Conservation (phyloP, 30 jellyfish, hydroid and myxozoan species). For the Calvadosia cruxmelitensis region DNA sequence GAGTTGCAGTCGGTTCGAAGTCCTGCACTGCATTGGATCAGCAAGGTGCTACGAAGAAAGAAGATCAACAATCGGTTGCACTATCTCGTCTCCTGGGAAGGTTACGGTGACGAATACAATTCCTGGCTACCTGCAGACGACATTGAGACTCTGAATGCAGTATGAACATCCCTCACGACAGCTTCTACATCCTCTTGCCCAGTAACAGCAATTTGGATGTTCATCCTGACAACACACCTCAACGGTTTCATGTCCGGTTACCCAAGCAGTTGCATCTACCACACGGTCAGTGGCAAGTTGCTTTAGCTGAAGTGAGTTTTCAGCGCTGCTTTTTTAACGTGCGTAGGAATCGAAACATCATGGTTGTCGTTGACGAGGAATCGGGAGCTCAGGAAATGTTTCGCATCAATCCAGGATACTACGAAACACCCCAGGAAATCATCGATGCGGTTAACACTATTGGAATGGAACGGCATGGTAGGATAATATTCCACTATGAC, state of each 20-base stretch:
- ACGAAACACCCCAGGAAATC: not conserved
- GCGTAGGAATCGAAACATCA: not conserved
- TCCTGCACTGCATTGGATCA: not conserved
- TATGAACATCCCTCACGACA: not conserved
- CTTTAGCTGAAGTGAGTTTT: not conserved
- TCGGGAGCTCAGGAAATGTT: too few species aligned
- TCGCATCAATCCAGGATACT: not conserved
- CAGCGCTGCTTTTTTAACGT: slow-evolving; percentile 7
- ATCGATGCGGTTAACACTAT: not conserved
- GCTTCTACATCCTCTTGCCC: slow-evolving; percentile 4
- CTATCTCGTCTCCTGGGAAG: not conserved
- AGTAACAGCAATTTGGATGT: slow-evolving; percentile 12
- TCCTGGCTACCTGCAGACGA: not conserved
- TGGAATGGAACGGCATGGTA: not conserved
- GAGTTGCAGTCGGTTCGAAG: not conserved
- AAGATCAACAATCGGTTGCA: not conserved
- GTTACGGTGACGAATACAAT: not conserved
- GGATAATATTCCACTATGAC: not conserved
- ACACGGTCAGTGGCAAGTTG: slow-evolving; percentile 21
- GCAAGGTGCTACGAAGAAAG: not conserved
- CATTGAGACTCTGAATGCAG: not conserved
- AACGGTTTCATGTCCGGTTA: slow-evolving; percentile 8
- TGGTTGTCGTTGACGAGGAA: not conserved
- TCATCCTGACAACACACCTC: slow-evolving; percentile 11
- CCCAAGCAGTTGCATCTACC: slow-evolving; percentile 9